These are phyloP conservation scores for Arrhopalites spinosus DNA, from an alignment of 2,888 invertebrate genomes.

Conservation along the genomic window DNA sequence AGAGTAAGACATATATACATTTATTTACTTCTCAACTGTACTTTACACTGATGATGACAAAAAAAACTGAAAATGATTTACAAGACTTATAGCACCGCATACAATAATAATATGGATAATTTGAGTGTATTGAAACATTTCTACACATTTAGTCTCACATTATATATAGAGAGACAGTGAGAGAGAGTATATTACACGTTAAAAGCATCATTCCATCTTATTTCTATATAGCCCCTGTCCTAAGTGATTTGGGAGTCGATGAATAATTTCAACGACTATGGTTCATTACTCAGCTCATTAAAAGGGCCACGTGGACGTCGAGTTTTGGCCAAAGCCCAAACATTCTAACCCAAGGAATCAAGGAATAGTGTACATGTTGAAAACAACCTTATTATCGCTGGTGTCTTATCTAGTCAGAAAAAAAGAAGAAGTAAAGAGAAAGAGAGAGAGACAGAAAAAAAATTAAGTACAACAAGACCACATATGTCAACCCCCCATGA, in stretches of 20 bases:
- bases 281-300: slow-evolving; percentile 55
- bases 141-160: background rate
- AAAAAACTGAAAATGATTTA: slow-evolving; percentile 3
- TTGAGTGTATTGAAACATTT: slow-evolving; percentile 1
- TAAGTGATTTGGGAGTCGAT: slow-evolving; percentile 38
- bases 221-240: background rate
- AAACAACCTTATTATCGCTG: slow-evolving; percentile 25
- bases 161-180: no score
- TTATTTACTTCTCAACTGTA: no score
- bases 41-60: no score
- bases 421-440: no score
- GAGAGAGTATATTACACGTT: no score
- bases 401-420: background rate
- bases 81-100: background rate
- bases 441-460: no score
- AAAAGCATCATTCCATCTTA: background rate
- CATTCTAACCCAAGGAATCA: background rate
- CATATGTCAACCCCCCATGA: slow-evolving; percentile 20
- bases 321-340: slow-evolving; percentile 44
- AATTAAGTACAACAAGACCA: slow-evolving; percentile 19
- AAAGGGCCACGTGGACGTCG: slow-evolving; percentile 47
- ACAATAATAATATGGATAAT: no score
- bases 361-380: background rate
- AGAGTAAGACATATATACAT: no score
- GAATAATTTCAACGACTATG: slow-evolving; percentile 38